Conservation (phyloP, 2,113 vertebrate genomes). For the Falco punctatus region DNA sequence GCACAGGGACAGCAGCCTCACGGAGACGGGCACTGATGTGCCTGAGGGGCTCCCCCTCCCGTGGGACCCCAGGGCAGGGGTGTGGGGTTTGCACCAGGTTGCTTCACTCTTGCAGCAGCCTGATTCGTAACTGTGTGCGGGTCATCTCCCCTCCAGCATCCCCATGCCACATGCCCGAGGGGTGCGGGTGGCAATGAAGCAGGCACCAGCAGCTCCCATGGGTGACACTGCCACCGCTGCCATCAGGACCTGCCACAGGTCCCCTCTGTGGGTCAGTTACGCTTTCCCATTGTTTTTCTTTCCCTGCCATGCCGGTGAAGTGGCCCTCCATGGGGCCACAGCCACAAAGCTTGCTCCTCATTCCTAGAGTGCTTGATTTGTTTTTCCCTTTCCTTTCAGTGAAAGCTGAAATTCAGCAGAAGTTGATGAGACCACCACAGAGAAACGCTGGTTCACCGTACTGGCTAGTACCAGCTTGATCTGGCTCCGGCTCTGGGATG, state of each 20-base stretch:
- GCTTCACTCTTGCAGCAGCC: background rate
- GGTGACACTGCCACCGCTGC: accelerated
- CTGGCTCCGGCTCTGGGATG: background rate
- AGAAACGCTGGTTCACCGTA: background rate
- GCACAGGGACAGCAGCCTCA: background rate
- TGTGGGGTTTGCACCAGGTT: background rate
- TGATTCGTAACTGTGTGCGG: accelerated
- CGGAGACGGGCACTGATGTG: accelerated
- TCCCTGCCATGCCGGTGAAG: accelerated
- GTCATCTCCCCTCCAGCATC: background rate
- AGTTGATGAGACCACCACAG: background rate
- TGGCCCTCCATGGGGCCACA: background rate
- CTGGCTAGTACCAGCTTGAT: conserved; percentile 26
- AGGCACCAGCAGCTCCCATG: accelerated
- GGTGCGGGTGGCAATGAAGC: background rate
- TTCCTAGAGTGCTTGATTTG: background rate
- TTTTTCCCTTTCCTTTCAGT: background rate
- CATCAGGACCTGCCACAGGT: accelerated
- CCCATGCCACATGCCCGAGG: accelerated
- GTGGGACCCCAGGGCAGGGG: background rate
- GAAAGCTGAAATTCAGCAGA: background rate
- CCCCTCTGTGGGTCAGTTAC: background rate
- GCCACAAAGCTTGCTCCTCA: background rate
- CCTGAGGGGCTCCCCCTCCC: accelerated
- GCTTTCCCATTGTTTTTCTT: background rate